A percentile compares a stretch with the other conserved stretches of the same genome.
Conservation (phyloP, 2,888 invertebrate genomes). For the Theretra japonica region DNA sequence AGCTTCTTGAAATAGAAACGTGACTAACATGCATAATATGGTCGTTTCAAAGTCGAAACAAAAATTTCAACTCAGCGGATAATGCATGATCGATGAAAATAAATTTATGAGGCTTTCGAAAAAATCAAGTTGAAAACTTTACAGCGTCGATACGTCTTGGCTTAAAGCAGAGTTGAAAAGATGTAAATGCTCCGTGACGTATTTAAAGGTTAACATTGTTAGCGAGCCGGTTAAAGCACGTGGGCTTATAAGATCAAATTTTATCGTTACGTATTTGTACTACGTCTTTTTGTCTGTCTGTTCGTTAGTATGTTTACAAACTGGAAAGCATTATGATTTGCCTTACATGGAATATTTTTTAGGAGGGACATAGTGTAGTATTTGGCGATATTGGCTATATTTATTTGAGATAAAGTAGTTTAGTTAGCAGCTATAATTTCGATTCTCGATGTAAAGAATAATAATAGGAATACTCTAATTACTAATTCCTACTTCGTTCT, state of each 20-base stretch:
- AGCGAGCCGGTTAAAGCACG: not conserved
- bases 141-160: not conserved
- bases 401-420: no score
- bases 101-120: not conserved
- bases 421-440: no score
- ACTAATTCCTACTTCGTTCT: no score
- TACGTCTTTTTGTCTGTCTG: no score
- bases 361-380: no score
- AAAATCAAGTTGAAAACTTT: conserved; percentile 6
- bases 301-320: no score
- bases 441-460: no score
- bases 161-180: not conserved
- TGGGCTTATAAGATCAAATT: not conserved
- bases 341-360: no score
- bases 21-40: not conserved
- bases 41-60: not conserved
- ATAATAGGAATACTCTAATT: no score
- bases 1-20: not conserved
- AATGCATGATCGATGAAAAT: not conserved
- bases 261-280: not conserved
- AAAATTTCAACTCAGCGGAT: not conserved
- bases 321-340: no score
- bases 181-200: not conserved
- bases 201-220: not conserved
- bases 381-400: no score